Evolutionary conservation across 2,797 vertebrate species (phyloP), one percentile per base, ranked within the genome.

Genomic region (Lacerta bilineata): DNA sequence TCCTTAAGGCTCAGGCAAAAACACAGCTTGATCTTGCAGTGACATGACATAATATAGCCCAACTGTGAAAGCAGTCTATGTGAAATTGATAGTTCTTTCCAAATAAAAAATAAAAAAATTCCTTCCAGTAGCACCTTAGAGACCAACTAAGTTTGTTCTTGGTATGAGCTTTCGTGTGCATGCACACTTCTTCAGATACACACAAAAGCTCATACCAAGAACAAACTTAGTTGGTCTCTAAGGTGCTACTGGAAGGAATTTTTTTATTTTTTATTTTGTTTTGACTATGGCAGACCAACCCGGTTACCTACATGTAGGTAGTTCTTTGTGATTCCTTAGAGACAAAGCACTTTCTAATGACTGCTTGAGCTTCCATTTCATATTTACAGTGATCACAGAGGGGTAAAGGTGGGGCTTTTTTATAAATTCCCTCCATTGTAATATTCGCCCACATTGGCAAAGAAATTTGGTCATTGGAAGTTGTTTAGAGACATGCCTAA

Each of bases 341-440:
- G 27, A 8, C 29, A 72, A 72, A 50, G 4, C 81, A 83, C 11
- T 43, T 82, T 75, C 61, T 29, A 81, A 39, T 72, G 3, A 64
- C 85, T 43, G 9, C 27, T 69, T 75, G 6, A 4, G 77, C 0
- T 66, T 76, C 25, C n/a, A 29, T 25, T 61, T 64, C n/a, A 36
- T 75, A 36, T 83, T 75, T 50, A 29, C 10, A 46, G 25, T n/a
- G 27, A 80, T 13, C 18, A 20, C 41, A 77, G 0, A 6, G 2
- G 81, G n/a, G 17, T 74, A 74, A 23, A 36, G 7, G 17, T 20
- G 33, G 15, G 33, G 71, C 13, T 29, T 17, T 23, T 33, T 79
- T 6, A 2, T 0, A 82, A 3, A 3, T 3, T 84, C 20, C 23
- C 0, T 0, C 69, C 2, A 5, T 68, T 89, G 59, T 0, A 7